These are phyloP conservation scores for Pristionchus pacificus DNA, from an alignment of 1,140 invertebrate genomes.

Conservation along the genomic window DNA sequence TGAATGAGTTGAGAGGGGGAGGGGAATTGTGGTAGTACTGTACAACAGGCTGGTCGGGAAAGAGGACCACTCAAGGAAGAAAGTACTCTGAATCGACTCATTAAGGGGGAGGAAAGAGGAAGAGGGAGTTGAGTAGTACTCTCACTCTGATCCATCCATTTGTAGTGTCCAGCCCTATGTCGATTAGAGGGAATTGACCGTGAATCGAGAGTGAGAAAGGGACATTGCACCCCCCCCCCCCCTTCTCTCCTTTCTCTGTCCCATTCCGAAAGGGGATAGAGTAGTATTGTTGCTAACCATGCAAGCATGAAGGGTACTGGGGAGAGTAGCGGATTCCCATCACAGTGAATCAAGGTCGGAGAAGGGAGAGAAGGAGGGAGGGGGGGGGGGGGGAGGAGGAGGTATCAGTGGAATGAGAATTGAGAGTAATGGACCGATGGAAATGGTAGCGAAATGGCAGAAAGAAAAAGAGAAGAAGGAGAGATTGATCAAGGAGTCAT, in stretches of 20 bases:
- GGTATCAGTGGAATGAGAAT: neutral
- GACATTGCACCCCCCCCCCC: neutral
- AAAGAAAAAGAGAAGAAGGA: neutral
- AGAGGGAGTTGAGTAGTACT: too few relatives aligned
- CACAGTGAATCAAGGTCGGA: neutral
- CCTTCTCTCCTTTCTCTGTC: neutral
- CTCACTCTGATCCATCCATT: too few relatives aligned
- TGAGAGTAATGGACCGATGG: neutral
- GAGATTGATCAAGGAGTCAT: neutral
- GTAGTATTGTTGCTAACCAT: neutral
- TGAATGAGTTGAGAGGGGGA: too few relatives aligned
- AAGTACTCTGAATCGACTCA: too few relatives aligned
- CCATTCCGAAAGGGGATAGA: neutral
- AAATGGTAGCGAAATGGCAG: neutral
- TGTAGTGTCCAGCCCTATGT: too few relatives aligned
- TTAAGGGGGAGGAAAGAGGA: too few relatives aligned
- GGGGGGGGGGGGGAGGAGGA: neutral
- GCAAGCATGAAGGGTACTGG: neutral
- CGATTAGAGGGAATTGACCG: too few relatives aligned
- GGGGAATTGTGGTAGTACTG: too few relatives aligned
- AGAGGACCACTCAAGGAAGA: too few relatives aligned
- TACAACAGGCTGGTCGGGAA: too few relatives aligned
- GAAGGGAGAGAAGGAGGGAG: neutral
- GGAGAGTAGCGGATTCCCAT: neutral
- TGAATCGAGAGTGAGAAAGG: neutral